Conservation (phyloP, 2,113 vertebrate genomes). For the Chionis minor region DNA sequence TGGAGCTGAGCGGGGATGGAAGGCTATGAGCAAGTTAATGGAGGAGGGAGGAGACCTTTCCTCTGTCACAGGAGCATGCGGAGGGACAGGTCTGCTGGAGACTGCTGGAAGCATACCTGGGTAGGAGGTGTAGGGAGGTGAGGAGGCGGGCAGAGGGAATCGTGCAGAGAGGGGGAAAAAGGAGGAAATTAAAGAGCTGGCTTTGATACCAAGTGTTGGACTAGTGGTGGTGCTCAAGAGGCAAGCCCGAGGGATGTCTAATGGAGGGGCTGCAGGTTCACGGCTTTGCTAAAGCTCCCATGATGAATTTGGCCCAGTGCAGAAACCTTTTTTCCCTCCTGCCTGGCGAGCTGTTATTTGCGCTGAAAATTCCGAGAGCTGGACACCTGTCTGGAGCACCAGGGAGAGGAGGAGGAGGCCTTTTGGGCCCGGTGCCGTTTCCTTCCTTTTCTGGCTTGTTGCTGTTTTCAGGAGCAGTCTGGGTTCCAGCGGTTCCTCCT, state of each 20-base stretch:
- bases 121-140: neutral
- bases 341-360: neutral
- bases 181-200: neutral
- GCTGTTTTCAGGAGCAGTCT: neutral
- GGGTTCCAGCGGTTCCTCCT: neutral
- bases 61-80: neutral
- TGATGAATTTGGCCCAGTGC: neutral
- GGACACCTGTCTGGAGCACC: neutral
- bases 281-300: neutral
- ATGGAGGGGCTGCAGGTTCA: neutral
- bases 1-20: neutral
- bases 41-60: neutral
- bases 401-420: neutral
- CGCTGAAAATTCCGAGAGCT: accelerated
- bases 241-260: neutral
- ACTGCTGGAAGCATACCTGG: neutral
- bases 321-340: accelerated
- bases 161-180: too few relatives aligned
- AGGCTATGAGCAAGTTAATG: neutral
- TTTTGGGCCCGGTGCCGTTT: neutral
- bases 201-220: neutral
- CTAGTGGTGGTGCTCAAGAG: neutral
- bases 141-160: neutral
- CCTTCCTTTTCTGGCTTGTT: neutral
- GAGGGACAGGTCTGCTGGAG: neutral